phyloP scores from a whole-genome alignment of 2,888 invertebrate species.

The Acanthosepion lycidas region DNA sequence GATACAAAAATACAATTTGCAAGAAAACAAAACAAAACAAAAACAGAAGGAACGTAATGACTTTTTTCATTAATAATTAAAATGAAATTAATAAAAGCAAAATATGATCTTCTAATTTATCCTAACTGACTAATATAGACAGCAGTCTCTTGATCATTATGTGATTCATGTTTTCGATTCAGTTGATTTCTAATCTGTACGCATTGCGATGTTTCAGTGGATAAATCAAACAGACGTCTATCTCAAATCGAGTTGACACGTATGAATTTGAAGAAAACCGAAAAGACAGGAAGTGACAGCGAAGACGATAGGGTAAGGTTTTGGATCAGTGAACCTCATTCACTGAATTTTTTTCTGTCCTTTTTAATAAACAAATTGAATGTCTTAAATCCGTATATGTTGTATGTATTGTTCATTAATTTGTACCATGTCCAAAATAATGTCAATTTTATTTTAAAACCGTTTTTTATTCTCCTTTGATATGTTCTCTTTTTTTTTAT shows the following conservation, averaged over 20 bases:
- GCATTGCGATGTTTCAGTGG: constrained; percentile 58
- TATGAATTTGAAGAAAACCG: constrained; percentile 68
- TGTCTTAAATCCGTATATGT: background rate
- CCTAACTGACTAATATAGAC: too few species aligned
- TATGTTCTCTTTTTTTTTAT: too few species aligned
- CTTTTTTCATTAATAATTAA: too few species aligned
- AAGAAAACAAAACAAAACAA: too few species aligned
- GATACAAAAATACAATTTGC: too few species aligned
- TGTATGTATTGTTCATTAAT: background rate
- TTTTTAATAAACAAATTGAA: background rate
- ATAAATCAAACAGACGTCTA: constrained; percentile 73
- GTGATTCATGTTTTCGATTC: background rate
- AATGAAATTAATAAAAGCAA: too few species aligned
- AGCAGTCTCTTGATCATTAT: background rate
- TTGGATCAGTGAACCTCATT: background rate
- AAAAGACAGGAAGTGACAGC: constrained; percentile 63
- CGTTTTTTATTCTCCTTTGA: too few species aligned
- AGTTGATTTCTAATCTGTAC: background rate
- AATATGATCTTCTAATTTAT: too few species aligned
- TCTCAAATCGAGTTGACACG: constrained; percentile 72
- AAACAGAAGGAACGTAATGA: too few species aligned
- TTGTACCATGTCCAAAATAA: background rate
- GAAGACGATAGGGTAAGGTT: constrained; percentile 66
- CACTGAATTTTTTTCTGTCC: background rate
- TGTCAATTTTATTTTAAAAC: background rate